A percentile compares a stretch with the other conserved stretches of the same genome.
Evolutionary conservation across 2,113 vertebrate species (phyloP).

Genomic region (Lepisosteus oculatus): DNA sequence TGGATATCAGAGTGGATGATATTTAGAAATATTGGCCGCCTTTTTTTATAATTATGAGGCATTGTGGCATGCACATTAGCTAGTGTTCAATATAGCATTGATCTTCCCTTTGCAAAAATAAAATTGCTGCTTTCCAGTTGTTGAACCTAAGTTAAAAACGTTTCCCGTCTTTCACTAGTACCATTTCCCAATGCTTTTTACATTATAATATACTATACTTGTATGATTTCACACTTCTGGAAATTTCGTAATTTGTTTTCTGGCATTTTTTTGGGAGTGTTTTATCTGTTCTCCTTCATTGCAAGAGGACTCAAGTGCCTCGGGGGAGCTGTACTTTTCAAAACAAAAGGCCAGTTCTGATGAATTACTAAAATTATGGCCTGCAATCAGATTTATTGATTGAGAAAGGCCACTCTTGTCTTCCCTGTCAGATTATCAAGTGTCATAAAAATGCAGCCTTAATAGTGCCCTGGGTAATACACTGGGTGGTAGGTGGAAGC

Average conservation of each 20-base stretch:
- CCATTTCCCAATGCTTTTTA: too few relatives aligned
- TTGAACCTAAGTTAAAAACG: too few relatives aligned
- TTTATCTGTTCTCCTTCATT: background rate
- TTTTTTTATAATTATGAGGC: constrained; percentile 53
- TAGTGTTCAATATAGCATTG: constrained; percentile 43
- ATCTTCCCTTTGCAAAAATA: constrained; percentile 33
- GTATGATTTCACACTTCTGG: too few relatives aligned
- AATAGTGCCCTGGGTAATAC: background rate
- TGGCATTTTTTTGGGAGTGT: background rate
- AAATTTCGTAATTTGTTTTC: too few relatives aligned
- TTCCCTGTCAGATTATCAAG: background rate
- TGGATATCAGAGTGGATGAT: constrained; percentile 36
- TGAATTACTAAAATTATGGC: background rate
- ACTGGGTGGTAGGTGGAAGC: background rate
- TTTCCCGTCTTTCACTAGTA: too few relatives aligned
- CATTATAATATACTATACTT: too few relatives aligned
- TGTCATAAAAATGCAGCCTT: background rate
- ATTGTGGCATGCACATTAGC: constrained; percentile 39
- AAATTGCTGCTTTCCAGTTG: background rate
- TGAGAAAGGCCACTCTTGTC: background rate
- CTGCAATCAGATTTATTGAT: background rate
- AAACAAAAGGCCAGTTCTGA: background rate
- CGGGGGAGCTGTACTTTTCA: background rate
- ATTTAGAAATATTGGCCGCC: constrained; percentile 50
- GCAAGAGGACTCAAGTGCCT: background rate